Evolutionary conservation across 2,113 vertebrate species (phyloP).

Genomic region (Platichthys stellatus): DNA sequence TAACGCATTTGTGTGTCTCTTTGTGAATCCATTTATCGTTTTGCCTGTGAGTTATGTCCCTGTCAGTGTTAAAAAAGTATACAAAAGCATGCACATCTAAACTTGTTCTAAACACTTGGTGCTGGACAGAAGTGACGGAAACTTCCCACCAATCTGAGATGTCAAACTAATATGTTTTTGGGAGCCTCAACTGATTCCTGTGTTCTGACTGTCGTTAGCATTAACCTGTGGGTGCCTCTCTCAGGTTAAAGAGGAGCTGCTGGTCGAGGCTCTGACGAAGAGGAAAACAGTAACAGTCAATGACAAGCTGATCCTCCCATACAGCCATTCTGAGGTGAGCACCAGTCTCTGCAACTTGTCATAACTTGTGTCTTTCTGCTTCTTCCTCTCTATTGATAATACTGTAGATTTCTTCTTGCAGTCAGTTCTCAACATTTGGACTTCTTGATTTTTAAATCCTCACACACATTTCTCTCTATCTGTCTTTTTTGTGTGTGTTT

Average conservation of each 20-base stretch:
- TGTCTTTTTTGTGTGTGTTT: neutral
- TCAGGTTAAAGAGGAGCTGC: conserved; percentile 94
- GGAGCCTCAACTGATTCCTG: too few species aligned
- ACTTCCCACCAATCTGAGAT: too few species aligned
- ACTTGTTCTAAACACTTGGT: too few species aligned
- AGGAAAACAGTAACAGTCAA: conserved; percentile 97
- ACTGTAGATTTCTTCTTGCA: neutral
- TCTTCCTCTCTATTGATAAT: neutral
- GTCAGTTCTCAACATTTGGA: neutral
- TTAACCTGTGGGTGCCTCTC: conserved; percentile 24
- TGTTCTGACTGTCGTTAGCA: too few species aligned
- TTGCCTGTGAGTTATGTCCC: neutral
- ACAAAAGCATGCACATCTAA: too few species aligned
- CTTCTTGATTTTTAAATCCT: neutral
- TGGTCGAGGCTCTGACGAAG: conserved; percentile 96
- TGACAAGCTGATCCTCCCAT: conserved; percentile 96
- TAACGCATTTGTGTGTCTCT: conserved; percentile 18
- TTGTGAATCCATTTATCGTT: neutral
- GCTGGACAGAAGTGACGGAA: too few species aligned
- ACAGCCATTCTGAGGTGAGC: conserved; percentile 94
- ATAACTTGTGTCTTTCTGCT: neutral
- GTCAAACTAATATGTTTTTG: too few species aligned
- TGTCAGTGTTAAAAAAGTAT: neutral
- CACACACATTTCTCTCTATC: neutral
- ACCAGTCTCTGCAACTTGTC: neutral